Base-by-base conservation (phyloP, 1,140 invertebrate species). In the Formica selysi region DNA sequence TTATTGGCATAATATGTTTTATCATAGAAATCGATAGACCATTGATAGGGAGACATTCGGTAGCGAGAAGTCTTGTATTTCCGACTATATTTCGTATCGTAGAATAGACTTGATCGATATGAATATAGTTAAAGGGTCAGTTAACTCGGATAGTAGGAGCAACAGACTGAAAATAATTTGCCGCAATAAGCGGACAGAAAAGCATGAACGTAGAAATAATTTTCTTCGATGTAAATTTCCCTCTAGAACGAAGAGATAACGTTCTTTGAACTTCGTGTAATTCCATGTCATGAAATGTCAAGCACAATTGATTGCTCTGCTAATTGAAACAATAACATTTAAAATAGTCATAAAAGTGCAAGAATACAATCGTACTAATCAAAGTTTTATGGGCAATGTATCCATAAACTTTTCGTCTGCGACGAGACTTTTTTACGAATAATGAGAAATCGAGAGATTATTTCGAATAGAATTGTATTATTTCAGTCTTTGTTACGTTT, bases 391-490 rank as follows among this genome's bases (percentile, higher is more conserved):
- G 64, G 13, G 65, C 51, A 11, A 80, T 44, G 51, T 68, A 29
- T 54, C 1, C 32, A 32, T 16, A 67, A 78, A 78, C 32, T 83
- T 65, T 3, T 48, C 13, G 10, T 57, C 3, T 19, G 54, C 7
- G n/a, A 41, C 19, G 19, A 70, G 41, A 61, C 32, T 76, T 86
- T 76, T 51, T 76, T 70, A 41, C 19, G 26, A 62, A 8, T 4
- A 16, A 8, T 16, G 11, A 51, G 13, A 59, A 51, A 73, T 81
- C 79, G 79, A 51, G 48, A 51, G 16, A 83, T 83, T 83, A 61
- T 54, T 38, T 19, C 29, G 59, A 65, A 64, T 54, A 65, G 38
- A 76, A 62, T 76, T 84, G 64, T 76, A 76, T 85, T 76, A 65
- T 57, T 65, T 32, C 16, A 32, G 8, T 51, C 16, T 73, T 65